A percentile compares a stretch with the other conserved stretches of the same genome.
These are phyloP conservation scores for Calliphora vomitoria DNA, from an alignment of 2,888 invertebrate genomes.

Conservation along the genomic window DNA sequence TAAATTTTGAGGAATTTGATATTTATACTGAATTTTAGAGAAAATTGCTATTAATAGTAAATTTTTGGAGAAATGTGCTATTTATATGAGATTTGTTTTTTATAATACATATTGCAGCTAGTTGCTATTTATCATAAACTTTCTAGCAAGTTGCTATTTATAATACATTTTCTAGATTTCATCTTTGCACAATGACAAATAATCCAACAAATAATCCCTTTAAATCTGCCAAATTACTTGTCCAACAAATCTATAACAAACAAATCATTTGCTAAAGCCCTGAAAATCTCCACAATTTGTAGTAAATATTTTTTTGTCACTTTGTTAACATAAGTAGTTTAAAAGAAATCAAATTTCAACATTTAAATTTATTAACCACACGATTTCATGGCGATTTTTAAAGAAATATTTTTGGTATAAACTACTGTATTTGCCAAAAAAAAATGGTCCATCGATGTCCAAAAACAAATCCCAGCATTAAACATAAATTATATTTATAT, in stretches of 20 bases:
- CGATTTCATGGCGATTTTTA: neutral
- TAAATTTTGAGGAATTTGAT: too few species aligned
- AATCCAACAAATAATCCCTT: neutral
- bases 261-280: constrained; percentile 1
- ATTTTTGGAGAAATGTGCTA: too few species aligned
- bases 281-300: neutral
- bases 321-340: neutral
- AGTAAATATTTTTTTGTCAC: neutral
- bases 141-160: too few species aligned
- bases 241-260: neutral
- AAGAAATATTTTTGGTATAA: neutral
- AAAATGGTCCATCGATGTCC: neutral
- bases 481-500: constrained; percentile 4
- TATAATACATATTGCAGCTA: too few species aligned
- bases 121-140: too few species aligned
- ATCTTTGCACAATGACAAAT: neutral
- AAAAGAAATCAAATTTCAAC: neutral
- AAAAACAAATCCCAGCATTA: neutral
- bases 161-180: too few species aligned
- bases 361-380: neutral
- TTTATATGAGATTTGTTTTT: too few species aligned
- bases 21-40: too few species aligned
- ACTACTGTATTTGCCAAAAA: neutral
- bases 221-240: neutral
- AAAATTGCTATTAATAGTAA: too few species aligned